Base-by-base conservation (phyloP, 2,888 invertebrate genomes). In the Pollenia angustigena region DNA sequence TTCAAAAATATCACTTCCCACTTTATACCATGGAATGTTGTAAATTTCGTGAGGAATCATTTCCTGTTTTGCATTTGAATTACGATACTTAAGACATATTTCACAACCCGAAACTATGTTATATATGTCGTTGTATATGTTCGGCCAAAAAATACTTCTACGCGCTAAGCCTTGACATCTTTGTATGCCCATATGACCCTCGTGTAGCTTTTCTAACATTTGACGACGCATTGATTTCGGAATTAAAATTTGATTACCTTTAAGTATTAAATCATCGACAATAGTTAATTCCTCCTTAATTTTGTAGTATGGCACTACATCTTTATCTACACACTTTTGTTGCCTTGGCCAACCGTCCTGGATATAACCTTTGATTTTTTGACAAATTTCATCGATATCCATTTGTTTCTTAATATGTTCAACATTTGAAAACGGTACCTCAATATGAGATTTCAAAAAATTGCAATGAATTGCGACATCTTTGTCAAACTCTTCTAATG, bases 61-160 rank as follows among this genome's bases (percentile, higher is more conserved):
- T n/a, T n/a, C n/a, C n/a, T n/a, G n/a, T n/a, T n/a, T n/a, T n/a
- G n/a, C 1, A 10, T 71, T 40, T 18, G 88, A 87, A 66, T 58
- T 75, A 58, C 80, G 62, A 80, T 85, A 81, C 10, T 83, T 86
- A 32, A 82, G 85, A 66, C 88, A 88, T 23, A 72, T 72, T 80
- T 87, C 88, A 16, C 88, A 88, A 18, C 82, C 75, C 9, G 81
- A 68, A 14, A 82, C 81, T n/a, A 85, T 4, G 66, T 88, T 80
- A 16, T 54, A 48, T 72, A 88, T 86, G 32, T 86, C 85, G 44
- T 75, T 80, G 18, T 81, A 40, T 2, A 85, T 83, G 52, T 82
- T 78, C 12, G 86, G 87, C 82, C 86, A 88, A 80, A 69, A 88
- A 10, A 88, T 42, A 10, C 74, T 44, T 23, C 69, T n/a, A 46